Conservation (phyloP, 2,113 vertebrate genomes). For the Tylochromis polylepis region DNA sequence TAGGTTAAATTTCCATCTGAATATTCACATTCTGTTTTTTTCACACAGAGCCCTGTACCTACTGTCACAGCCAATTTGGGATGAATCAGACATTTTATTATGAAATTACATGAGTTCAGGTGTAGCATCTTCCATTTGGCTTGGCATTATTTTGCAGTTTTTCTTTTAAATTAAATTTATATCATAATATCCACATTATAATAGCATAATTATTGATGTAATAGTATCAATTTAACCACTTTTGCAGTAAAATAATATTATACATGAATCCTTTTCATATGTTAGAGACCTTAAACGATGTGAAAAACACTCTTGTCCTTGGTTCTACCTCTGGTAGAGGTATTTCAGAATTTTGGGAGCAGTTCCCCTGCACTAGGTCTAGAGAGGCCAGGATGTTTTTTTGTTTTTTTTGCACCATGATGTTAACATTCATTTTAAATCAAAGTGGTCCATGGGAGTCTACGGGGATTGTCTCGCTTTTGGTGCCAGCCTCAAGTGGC, state of each 20-base stretch:
- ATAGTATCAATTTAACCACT: background rate
- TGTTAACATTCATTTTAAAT: background rate
- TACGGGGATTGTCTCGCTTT: background rate
- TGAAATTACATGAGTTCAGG: background rate
- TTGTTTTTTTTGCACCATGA: background rate
- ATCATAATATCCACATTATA: background rate
- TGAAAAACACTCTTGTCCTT: background rate
- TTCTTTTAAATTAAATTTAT: background rate
- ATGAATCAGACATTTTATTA: background rate
- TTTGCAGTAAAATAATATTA: background rate
- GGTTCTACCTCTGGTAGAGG: background rate
- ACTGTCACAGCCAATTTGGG: background rate
- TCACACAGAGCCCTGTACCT: background rate
- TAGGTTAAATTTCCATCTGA: background rate
- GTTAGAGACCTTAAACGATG: background rate
- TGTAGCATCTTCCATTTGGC: background rate
- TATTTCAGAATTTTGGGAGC: background rate
- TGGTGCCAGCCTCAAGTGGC: background rate
- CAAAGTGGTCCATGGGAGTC: background rate
- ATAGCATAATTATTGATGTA: too few species aligned
- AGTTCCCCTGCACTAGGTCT: background rate
- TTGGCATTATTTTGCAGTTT: background rate
- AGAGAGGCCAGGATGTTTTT: background rate
- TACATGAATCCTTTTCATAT: background rate
- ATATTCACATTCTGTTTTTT: background rate